Evolutionary conservation across 2,888 invertebrate species (phyloP).

Genomic region (Mimumesa dahlbomi): DNA sequence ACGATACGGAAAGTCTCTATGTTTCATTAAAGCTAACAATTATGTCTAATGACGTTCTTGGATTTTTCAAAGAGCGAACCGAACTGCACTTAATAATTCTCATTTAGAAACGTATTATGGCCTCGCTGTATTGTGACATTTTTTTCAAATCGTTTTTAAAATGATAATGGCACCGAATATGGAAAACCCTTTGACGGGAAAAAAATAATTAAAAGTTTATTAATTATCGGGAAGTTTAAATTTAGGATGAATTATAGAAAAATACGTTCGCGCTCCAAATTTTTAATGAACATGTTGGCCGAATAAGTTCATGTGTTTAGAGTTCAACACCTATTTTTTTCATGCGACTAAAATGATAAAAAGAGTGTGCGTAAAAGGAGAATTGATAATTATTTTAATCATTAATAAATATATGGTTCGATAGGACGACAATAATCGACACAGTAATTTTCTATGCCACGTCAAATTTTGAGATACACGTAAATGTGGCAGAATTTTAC

Average conservation of each 20-base stretch:
- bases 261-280: slow-evolving; percentile 14
- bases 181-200: slow-evolving; percentile 27
- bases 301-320: too few relatives aligned
- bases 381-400: too few relatives aligned
- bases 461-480: too few relatives aligned
- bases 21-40: slow-evolving; percentile 35
- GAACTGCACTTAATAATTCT: slow-evolving; percentile 41
- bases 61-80: slow-evolving; percentile 27
- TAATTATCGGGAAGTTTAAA: slow-evolving; percentile 26
- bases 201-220: slow-evolving; percentile 49
- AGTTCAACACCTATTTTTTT: too few relatives aligned
- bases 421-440: too few relatives aligned
- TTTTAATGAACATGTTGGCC: slow-evolving; percentile 23
- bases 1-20: slow-evolving; percentile 11
- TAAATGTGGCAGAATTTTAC: too few relatives aligned
- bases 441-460: too few relatives aligned
- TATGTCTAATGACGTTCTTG: slow-evolving; percentile 34
- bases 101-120: slow-evolving; percentile 33
- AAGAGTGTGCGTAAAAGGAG: too few relatives aligned
- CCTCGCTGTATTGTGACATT: slow-evolving; percentile 32
- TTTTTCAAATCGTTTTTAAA: slow-evolving; percentile 9
- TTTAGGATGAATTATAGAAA: slow-evolving; percentile 17
- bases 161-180: slow-evolving; percentile 20
- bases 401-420: too few relatives aligned
- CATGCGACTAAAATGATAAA: too few relatives aligned